Base-by-base conservation (phyloP, 2,888 invertebrate genomes). In the Drosophila tanythrix region DNA sequence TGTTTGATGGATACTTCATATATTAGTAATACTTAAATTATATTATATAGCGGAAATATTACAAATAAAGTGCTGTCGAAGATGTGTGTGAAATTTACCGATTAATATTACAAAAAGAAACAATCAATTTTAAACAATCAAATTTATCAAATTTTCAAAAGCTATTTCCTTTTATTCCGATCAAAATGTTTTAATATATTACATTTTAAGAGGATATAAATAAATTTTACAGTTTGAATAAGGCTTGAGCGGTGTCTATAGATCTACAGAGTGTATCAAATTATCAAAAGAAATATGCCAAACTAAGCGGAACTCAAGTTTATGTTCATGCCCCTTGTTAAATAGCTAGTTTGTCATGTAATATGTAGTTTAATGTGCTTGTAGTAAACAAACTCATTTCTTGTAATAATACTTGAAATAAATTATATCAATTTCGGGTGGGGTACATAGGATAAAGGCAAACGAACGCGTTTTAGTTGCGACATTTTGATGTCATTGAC, bases 401-500 rank as follows among this genome's bases (percentile, higher is more conserved):
- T 1, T 10, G 3, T 13, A 10, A 31, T 6, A 27, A 33, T 15
- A 59, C 13, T n/a, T 51, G 27, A 36, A 29, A 35, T 10, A 55
- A 21, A 33, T n/a, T 0, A 62, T 40, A 56, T 15, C 2, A 33
- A 46, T 25, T 10, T 51, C 13, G n/a, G 18, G 27, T n/a, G 35
- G 59, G 5, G 57, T 46, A 31, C 11, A 21, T 25, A 36, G 33
- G 18, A 36, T 18, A 7, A 29, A 40, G 27, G 50, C 58, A 31
- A 55, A 25, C 58, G 74, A 46, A 67, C 69, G 62, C 72, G 62
- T 64, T 73, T 63, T 62, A 51, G 65, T 46, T 74, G 67, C 52
- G 62, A 71, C 80, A 82, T 76, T 74, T 74, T 62, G 61, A 70
- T 73, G 83, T 75, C 67, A 78, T 70, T 83, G 78, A 81, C 65